Evolutionary conservation across 2,113 vertebrate species (phyloP).

Genomic region (Mormoops blainvillei): DNA sequence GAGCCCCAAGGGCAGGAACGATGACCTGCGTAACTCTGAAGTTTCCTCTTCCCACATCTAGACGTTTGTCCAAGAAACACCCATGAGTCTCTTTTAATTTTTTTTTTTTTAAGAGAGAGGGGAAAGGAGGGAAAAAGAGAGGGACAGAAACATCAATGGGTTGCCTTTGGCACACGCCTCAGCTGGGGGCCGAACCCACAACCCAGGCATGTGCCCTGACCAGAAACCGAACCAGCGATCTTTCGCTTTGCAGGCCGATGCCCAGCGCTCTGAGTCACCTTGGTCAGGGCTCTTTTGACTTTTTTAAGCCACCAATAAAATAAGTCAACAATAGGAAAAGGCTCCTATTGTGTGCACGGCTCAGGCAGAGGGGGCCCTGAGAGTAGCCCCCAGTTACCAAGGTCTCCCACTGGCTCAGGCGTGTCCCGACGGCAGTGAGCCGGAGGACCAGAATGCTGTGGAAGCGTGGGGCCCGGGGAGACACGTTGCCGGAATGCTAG

Average conservation of each 20-base stretch:
- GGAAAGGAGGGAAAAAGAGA: too few species aligned
- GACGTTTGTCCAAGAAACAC: background rate
- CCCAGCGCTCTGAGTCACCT: too few species aligned
- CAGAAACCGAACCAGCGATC: too few species aligned
- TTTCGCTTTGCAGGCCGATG: too few species aligned
- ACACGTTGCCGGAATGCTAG: background rate
- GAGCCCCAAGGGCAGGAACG: background rate
- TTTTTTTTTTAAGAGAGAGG: too few species aligned
- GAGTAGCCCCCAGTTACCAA: background rate
- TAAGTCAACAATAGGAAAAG: background rate
- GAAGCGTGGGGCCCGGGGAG: background rate
- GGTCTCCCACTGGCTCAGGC: background rate
- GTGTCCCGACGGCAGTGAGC: background rate
- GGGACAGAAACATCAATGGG: too few species aligned
- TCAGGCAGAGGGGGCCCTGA: background rate
- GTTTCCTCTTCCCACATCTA: too few species aligned
- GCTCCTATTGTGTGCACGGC: background rate
- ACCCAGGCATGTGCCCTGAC: too few species aligned
- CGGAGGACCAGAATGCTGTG: background rate
- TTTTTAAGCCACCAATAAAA: background rate
- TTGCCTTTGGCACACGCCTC: too few species aligned
- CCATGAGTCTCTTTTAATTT: background rate
- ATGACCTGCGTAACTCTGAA: rapidly evolving
- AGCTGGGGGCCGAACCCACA: too few species aligned
- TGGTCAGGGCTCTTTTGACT: background rate